Evolutionary conservation across 2,888 invertebrate genomes (phyloP).

Genomic region (Epinotia brunnichana): DNA sequence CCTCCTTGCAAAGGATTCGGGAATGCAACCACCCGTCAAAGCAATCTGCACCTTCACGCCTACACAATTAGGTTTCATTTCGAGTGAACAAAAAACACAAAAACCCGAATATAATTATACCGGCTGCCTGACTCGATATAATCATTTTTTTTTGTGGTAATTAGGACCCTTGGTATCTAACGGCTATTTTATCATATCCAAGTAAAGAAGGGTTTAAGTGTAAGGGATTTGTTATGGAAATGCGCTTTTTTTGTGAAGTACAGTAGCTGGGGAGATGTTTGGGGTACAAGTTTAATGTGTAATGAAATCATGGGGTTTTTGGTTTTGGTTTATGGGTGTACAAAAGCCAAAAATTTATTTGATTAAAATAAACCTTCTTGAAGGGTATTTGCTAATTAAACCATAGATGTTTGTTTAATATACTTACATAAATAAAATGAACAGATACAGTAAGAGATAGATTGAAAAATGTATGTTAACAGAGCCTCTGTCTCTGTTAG

Average conservation of each 20-base stretch:
- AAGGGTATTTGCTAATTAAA: no score
- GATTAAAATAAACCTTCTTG: no score
- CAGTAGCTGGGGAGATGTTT: conserved; percentile 7
- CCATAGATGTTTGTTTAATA: no score
- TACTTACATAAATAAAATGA: no score
- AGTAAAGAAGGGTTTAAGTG: conserved; percentile 3
- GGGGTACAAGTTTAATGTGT: background rate
- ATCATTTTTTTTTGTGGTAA: conserved; percentile 38
- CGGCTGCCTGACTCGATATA: conserved; percentile 36
- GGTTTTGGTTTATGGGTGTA: background rate
- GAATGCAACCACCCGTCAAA: conserved; percentile 7
- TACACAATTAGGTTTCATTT: background rate
- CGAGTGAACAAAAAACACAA: background rate
- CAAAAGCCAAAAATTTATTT: background rate
- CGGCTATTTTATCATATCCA: conserved; percentile 6
- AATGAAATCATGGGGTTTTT: conserved; percentile 6
- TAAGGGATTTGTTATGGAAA: background rate
- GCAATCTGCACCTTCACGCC: background rate
- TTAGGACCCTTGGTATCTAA: conserved; percentile 38
- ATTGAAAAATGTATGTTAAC: no score
- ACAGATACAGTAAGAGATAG: no score
- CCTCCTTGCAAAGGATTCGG: conserved; percentile 4
- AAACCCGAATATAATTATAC: conserved; percentile 29
- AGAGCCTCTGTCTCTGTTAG: no score
- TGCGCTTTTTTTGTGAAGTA: background rate